Percentiles rank a stretch among this genome's conserved stretches.
Evolutionary conservation across 2,113 vertebrate species (phyloP).

Genomic region (Clarias macrocephalus): DNA sequence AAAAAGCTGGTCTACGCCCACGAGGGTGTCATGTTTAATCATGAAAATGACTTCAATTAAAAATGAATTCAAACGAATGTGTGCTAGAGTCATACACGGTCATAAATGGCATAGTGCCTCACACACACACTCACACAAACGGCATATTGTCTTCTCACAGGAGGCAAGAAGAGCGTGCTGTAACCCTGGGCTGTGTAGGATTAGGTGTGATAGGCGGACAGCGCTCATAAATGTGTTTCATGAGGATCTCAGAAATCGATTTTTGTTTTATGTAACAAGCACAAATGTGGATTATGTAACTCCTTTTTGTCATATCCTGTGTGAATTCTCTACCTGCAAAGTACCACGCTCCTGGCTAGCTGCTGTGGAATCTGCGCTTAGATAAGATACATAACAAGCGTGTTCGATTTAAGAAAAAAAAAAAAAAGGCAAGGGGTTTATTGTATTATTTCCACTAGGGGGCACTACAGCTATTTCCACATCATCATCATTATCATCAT

Average conservation of each 20-base stretch:
- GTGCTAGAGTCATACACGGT: neutral
- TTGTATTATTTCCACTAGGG: too few species aligned
- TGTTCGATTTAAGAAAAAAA: neutral
- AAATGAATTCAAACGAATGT: too few species aligned
- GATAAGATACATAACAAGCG: neutral
- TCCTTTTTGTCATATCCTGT: neutral
- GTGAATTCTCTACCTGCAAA: neutral
- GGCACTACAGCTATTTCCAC: too few species aligned
- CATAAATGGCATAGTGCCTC: neutral
- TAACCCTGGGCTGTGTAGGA: neutral
- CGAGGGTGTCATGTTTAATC: neutral
- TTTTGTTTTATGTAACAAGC: neutral
- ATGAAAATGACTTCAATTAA: neutral
- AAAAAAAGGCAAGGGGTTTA: too few species aligned
- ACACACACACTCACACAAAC: slow-evolving; percentile 11
- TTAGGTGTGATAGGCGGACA: neutral
- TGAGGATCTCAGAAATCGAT: neutral
- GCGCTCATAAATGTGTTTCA: neutral
- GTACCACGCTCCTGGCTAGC: neutral
- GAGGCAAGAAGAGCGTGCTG: neutral
- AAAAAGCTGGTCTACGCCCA: neutral
- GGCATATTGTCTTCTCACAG: neutral
- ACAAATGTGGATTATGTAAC: neutral
- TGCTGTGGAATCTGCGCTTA: neutral
- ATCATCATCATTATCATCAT: too few species aligned